phyloP scores from a whole-genome alignment of 2,797 vertebrate species.

The Notolepis coatsorum region DNA sequence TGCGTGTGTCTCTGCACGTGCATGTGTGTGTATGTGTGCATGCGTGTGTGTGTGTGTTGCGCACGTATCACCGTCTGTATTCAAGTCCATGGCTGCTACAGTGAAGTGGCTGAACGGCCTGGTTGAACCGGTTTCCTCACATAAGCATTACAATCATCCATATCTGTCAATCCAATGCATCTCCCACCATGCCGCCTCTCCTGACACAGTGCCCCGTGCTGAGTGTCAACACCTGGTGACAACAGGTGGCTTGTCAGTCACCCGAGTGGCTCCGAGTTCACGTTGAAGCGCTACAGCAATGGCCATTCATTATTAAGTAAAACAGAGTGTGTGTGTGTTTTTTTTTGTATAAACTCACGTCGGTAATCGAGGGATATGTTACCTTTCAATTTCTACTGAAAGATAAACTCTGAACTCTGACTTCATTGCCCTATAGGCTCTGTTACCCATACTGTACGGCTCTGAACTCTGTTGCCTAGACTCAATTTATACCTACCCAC shows the following conservation, averaged over 20 bases:
- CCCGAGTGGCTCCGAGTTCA: slow-evolving; percentile 19
- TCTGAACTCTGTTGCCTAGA: too few relatives aligned
- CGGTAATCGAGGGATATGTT: neutral
- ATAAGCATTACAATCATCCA: slow-evolving; percentile 16
- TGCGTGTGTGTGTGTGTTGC: too few relatives aligned
- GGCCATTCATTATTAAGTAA: neutral
- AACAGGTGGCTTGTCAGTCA: neutral
- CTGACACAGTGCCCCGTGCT: slow-evolving; percentile 16
- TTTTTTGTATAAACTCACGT: neutral
- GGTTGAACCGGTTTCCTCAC: slow-evolving; percentile 67
- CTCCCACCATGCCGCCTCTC: slow-evolving; percentile 33
- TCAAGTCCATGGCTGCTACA: too few relatives aligned
- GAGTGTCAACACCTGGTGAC: slow-evolving; percentile 24
- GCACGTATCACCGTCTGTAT: too few relatives aligned
- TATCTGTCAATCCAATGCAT: slow-evolving; percentile 41
- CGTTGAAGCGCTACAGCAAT: neutral
- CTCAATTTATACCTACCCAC: too few relatives aligned
- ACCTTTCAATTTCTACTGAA: neutral
- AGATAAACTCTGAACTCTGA: too few relatives aligned
- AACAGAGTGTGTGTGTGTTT: neutral
- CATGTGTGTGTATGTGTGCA: too few relatives aligned
- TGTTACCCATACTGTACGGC: too few relatives aligned
- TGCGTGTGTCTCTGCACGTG: neutral
- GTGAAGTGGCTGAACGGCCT: slow-evolving; percentile 40
- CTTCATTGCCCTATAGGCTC: too few relatives aligned